phyloP scores from a whole-genome alignment of 2,888 invertebrate species.

The Drosophila phalerata region DNA sequence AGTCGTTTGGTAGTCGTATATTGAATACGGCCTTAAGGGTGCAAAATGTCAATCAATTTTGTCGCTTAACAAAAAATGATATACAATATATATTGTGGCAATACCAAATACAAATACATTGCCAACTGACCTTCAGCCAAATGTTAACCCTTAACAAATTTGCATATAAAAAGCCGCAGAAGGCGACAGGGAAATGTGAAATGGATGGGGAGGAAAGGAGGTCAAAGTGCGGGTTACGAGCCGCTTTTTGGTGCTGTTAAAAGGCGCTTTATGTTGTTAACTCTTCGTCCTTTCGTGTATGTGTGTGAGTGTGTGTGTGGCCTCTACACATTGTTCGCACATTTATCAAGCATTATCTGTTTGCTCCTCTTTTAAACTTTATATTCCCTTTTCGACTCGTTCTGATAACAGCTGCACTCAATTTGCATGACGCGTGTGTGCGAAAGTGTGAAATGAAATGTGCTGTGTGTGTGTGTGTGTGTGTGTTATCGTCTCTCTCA shows the following conservation, averaged over 20 bases:
- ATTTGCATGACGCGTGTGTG: constrained; percentile 66
- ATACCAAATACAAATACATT: constrained; percentile 55
- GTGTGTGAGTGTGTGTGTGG: constrained; percentile 40
- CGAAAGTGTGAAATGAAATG: constrained; percentile 39
- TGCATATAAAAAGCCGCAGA: constrained; percentile 73
- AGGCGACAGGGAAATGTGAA: background rate
- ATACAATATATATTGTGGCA: constrained; percentile 64
- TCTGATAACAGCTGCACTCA: constrained; percentile 75
- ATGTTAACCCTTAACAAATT: constrained; percentile 76
- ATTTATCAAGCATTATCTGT: constrained; percentile 77
- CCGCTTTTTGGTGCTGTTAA: constrained; percentile 59
- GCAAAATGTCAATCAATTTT: constrained; percentile 78
- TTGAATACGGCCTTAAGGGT: constrained; percentile 73
- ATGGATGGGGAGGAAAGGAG: background rate
- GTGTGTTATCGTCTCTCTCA: constrained; percentile 31
- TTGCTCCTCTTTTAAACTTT: constrained; percentile 45
- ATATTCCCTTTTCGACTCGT: constrained; percentile 28
- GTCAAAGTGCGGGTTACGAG: constrained; percentile 31
- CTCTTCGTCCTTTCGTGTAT: constrained; percentile 32
- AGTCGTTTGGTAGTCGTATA: constrained; percentile 38
- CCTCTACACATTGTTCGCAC: constrained; percentile 58
- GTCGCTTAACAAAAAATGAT: constrained; percentile 75
- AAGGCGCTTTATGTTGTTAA: constrained; percentile 76
- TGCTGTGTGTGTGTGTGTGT: constrained; percentile 15
- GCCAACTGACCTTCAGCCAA: constrained; percentile 75